Percentiles rank a stretch among this genome's conserved stretches.
phyloP scores from a whole-genome alignment of 2,888 invertebrate genomes.

The Synergus laeviventris region DNA sequence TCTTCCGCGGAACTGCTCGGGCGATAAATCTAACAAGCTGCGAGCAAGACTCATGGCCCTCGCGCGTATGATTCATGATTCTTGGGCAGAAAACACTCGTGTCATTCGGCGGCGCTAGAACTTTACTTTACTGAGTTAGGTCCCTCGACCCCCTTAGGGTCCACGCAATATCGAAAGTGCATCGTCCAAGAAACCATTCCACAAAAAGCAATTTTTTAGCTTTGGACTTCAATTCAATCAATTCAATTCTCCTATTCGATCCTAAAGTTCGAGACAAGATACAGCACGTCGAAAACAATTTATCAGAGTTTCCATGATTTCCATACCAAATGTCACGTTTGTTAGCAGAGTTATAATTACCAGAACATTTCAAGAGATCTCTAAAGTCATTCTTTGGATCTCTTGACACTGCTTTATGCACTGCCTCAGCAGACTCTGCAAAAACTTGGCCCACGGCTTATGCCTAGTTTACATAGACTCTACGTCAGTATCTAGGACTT shows the following conservation, averaged over 20 bases:
- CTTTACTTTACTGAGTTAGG: constrained; percentile 5
- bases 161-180: constrained; percentile 10
- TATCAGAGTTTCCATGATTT: background rate
- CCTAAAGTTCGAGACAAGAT: too few species aligned
- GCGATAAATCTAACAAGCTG: constrained; percentile 70
- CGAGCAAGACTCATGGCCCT: constrained; percentile 60
- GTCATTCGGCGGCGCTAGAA: constrained; percentile 39
- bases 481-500: constrained; percentile 8
- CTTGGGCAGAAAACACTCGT: constrained; percentile 48
- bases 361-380: background rate
- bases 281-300: background rate
- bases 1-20: constrained; percentile 61
- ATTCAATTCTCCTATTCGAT: background rate
- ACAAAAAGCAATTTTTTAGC: background rate
- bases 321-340: too few species aligned
- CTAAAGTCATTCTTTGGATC: background rate
- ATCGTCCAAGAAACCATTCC: background rate
- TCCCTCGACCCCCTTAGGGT: constrained; percentile 1
- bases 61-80: constrained; percentile 69
- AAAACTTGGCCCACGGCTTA: constrained; percentile 14
- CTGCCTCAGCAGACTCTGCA: background rate
- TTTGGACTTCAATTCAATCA: background rate
- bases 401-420: background rate
- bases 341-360: too few species aligned
- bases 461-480: constrained; percentile 32